Percentiles rank a stretch among this genome's conserved stretches.
Evolutionary conservation across 37 sponge, comb jelly and placozoan genomes (phyloP).

Genomic region (Crambe crambe): DNA sequence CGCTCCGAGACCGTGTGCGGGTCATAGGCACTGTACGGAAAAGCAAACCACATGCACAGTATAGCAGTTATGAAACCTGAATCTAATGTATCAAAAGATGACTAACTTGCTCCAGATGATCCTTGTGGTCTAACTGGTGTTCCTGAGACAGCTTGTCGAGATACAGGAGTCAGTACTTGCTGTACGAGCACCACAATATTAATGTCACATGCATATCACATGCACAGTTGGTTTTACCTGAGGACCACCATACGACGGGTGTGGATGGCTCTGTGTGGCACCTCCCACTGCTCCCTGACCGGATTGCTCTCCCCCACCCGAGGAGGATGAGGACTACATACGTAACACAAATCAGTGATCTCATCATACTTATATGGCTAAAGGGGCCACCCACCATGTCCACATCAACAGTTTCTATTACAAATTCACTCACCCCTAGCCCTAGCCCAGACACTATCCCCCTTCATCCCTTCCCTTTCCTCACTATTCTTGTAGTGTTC

Average conservation of each 20-base stretch:
- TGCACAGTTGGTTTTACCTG: constrained; percentile 5
- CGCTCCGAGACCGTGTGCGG: constrained; percentile 52
- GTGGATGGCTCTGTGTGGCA: not conserved
- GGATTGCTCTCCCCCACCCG: constrained; percentile 6
- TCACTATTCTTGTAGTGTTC: constrained; percentile 81
- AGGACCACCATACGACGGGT: not conserved
- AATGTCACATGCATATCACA: not conserved
- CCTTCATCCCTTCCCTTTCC: not conserved
- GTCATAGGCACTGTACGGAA: constrained; percentile 47
- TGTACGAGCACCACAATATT: not conserved
- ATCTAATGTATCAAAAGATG: not conserved
- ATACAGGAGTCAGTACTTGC: constrained; percentile 41
- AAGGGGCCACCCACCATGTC: too few relatives aligned
- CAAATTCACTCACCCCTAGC: too few relatives aligned
- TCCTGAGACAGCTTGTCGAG: constrained; percentile 45
- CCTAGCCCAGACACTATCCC: not conserved
- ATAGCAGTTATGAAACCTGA: too few relatives aligned
- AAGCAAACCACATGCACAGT: too few relatives aligned
- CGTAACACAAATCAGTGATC: too few relatives aligned
- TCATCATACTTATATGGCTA: too few relatives aligned
- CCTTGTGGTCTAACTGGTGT: constrained; percentile 43
- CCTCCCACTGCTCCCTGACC: constrained; percentile 30
- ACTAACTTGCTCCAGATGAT: constrained; percentile 42
- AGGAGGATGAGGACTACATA: not conserved
- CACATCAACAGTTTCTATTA: too few relatives aligned